These are phyloP conservation scores for Nephila pilipes DNA, from an alignment of 1,140 invertebrate genomes.

Conservation along the genomic window DNA sequence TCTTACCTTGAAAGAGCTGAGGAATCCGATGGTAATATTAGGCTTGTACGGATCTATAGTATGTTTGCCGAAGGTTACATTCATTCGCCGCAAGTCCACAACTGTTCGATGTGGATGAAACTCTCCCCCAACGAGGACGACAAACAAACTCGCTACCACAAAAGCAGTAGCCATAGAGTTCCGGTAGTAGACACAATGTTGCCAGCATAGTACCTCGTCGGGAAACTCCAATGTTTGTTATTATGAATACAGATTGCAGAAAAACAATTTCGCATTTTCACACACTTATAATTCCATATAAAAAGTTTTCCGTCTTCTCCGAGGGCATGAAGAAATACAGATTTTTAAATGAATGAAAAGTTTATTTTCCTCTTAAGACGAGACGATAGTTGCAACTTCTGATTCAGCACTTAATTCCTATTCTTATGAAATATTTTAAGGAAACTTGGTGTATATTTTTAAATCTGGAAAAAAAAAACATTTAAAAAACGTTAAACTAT, in stretches of 20 bases:
- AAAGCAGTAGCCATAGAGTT: slow-evolving; percentile 7
- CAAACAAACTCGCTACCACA: slow-evolving; percentile 24
- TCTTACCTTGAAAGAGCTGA: slow-evolving; percentile 52
- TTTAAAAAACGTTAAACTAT: too few species aligned
- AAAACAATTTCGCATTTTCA: background rate
- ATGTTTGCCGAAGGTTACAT: background rate
- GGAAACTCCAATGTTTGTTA: background rate
- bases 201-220: background rate
- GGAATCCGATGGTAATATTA: slow-evolving; percentile 79
- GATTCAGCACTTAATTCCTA: too few species aligned
- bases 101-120: slow-evolving; percentile 41
- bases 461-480: too few species aligned
- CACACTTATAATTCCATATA: background rate
- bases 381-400: too few species aligned
- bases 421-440: too few species aligned
- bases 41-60: slow-evolving; percentile 79
- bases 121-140: background rate
- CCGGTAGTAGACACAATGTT: background rate
- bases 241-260: background rate
- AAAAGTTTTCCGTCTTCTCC: background rate
- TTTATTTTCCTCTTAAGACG: too few species aligned
- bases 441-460: too few species aligned
- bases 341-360: background rate
- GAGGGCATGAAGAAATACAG: background rate
- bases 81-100: slow-evolving; percentile 11